These are phyloP conservation scores for Asbolus verrucosus DNA, from an alignment of 1,140 invertebrate genomes.

Conservation along the genomic window DNA sequence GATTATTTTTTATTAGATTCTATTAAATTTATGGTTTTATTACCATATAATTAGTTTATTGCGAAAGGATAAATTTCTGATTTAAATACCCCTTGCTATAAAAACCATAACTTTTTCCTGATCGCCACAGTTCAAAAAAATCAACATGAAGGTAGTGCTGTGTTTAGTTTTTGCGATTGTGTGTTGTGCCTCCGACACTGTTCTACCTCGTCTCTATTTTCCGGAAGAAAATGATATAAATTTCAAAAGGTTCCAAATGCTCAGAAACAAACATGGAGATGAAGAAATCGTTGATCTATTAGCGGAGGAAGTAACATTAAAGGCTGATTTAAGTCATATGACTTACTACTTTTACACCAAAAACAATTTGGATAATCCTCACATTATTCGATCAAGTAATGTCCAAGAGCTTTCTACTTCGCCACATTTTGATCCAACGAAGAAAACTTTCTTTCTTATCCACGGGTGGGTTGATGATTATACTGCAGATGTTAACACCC, in stretches of 20 bases:
- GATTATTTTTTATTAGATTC: slow-evolving; percentile 11
- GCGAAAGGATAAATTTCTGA: too few species aligned
- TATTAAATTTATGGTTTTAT: slow-evolving; percentile 13
- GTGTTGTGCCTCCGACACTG: neutral
- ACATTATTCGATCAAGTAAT: neutral
- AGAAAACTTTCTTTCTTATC: slow-evolving; percentile 9
- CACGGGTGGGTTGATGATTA: slow-evolving; percentile 47
- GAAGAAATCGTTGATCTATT: neutral
- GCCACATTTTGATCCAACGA: slow-evolving; percentile 15
- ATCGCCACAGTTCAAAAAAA: slow-evolving; percentile 7
- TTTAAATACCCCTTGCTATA: too few species aligned
- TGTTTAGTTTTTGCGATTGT: slow-evolving; percentile 5
- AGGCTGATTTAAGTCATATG: neutral
- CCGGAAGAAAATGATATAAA: neutral
- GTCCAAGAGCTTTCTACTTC: neutral
- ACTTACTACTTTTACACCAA: slow-evolving; percentile 13
- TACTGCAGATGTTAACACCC: slow-evolving; percentile 5
- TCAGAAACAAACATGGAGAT: neutral
- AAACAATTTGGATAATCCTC: neutral
- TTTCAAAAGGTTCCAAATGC: neutral
- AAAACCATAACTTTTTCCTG: neutral
- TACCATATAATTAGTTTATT: slow-evolving; percentile 10
- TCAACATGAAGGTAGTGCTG: slow-evolving; percentile 1
- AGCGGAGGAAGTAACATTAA: neutral
- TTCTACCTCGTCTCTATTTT: neutral